These are phyloP conservation scores for Phaetusa simplex DNA, from an alignment of 2,113 vertebrate species.

Conservation along the genomic window DNA sequence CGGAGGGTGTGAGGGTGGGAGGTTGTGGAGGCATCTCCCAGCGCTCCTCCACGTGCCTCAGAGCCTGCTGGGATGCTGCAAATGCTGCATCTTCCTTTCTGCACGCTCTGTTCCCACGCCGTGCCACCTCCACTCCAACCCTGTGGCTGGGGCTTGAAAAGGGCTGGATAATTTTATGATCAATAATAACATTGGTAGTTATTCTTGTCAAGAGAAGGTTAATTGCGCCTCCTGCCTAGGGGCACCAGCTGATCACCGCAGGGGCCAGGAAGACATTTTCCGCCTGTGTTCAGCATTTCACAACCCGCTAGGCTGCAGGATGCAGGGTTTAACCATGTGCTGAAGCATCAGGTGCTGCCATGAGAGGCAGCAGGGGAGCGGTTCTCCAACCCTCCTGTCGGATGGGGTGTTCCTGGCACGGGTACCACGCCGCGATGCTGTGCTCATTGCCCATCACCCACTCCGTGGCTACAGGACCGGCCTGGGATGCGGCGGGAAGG, in stretches of 20 bases:
- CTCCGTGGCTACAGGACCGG: fast-evolving
- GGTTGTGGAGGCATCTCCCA: not conserved
- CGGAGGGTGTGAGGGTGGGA: not conserved
- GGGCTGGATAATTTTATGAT: slow-evolving; percentile 18
- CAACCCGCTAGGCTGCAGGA: not conserved
- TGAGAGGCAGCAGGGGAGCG: not conserved
- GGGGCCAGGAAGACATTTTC: slow-evolving; percentile 41
- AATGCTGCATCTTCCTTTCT: not conserved
- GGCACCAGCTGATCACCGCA: slow-evolving; percentile 43
- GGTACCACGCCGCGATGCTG: fast-evolving
- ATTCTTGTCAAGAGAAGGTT: slow-evolving; percentile 67
- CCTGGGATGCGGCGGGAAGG: not conserved
- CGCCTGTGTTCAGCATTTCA: not conserved
- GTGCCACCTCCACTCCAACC: not conserved
- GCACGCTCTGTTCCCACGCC: not conserved
- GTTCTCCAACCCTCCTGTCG: not conserved
- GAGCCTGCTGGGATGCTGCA: not conserved
- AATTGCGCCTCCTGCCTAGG: slow-evolving; percentile 64
- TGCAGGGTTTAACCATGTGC: not conserved
- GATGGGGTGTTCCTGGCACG: fast-evolving
- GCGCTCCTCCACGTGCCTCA: not conserved
- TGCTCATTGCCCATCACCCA: not conserved
- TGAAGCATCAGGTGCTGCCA: not conserved
- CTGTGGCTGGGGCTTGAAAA: not conserved
- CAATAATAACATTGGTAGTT: slow-evolving; percentile 49